These are phyloP conservation scores for Drosophila paulistorum DNA, from an alignment of 1,140 invertebrate genomes.

Conservation along the genomic window DNA sequence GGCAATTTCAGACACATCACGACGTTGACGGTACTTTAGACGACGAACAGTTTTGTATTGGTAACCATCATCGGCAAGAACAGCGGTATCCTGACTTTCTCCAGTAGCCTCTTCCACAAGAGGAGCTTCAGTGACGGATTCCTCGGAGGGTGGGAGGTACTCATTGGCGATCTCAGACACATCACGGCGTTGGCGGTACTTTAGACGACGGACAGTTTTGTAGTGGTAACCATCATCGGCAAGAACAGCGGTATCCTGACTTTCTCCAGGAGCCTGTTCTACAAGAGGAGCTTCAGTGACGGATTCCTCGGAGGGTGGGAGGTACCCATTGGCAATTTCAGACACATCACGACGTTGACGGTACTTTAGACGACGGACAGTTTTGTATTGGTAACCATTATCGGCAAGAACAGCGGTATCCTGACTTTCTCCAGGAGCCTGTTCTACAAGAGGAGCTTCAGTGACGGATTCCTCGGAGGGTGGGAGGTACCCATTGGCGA, in stretches of 20 bases:
- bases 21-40: constrained; percentile 53
- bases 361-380: constrained; percentile 57
- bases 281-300: constrained; percentile 26
- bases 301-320: constrained; percentile 40
- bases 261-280: constrained; percentile 5
- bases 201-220: constrained; percentile 49
- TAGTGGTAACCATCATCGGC: constrained; percentile 48
- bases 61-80: constrained; percentile 47
- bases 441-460: constrained; percentile 27
- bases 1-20: constrained; percentile 50
- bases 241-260: constrained; percentile 33
- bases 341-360: constrained; percentile 61
- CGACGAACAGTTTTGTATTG: constrained; percentile 56
- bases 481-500: constrained; percentile 56
- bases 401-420: constrained; percentile 41
- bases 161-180: constrained; percentile 31
- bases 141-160: constrained; percentile 42
- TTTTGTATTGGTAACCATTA: constrained; percentile 65
- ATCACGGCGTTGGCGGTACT: constrained; percentile 13
- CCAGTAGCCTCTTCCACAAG: constrained; percentile 11
- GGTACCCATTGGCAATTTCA: constrained; percentile 45
- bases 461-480: constrained; percentile 39
- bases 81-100: constrained; percentile 39
- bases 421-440: constrained; percentile 28
- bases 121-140: constrained; percentile 11